Percentiles rank a stretch among this genome's conserved stretches.
Conservation (phyloP, 2,888 invertebrate species). For the Busseola fusca region DNA sequence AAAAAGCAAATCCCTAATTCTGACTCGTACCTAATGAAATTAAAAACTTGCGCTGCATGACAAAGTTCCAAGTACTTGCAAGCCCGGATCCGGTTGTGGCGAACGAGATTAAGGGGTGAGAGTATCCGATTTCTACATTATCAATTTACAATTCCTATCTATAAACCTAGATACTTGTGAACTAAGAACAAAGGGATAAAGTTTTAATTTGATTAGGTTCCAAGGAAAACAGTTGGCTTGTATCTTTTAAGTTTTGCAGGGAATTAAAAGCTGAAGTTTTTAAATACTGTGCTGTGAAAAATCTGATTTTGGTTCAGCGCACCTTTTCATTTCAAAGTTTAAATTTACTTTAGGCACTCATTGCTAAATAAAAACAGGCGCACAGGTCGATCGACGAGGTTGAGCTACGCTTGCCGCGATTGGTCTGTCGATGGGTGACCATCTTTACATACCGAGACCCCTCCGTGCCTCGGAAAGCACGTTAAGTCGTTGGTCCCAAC, state of each 20-base stretch:
- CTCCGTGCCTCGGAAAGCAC: too few species aligned
- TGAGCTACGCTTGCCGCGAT: too few species aligned
- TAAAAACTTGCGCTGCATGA: conserved; percentile 74
- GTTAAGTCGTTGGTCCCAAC: too few species aligned
- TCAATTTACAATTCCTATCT: conserved; percentile 72
- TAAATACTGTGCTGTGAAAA: not conserved
- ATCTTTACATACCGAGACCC: too few species aligned
- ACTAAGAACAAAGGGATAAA: conserved; percentile 48
- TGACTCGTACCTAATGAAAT: conserved; percentile 77
- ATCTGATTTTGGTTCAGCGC: not conserved
- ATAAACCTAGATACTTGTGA: conserved; percentile 60
- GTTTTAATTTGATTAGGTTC: conserved; percentile 55
- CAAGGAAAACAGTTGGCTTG: conserved; percentile 33
- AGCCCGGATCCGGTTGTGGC: conserved; percentile 57
- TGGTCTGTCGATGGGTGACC: too few species aligned
- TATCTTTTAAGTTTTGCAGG: conserved; percentile 28
- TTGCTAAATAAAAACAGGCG: too few species aligned
- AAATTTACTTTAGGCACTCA: not conserved
- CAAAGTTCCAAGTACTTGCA: conserved; percentile 68
- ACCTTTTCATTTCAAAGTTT: not conserved
- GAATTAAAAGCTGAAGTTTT: conserved; percentile 30
- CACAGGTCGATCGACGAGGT: too few species aligned
- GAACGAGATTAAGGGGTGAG: conserved; percentile 62
- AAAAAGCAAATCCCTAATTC: conserved; percentile 71
- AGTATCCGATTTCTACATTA: conserved; percentile 71